Evolutionary conservation across 2,113 vertebrate species (phyloP).

Genomic region (Alaudala cheleensis): DNA sequence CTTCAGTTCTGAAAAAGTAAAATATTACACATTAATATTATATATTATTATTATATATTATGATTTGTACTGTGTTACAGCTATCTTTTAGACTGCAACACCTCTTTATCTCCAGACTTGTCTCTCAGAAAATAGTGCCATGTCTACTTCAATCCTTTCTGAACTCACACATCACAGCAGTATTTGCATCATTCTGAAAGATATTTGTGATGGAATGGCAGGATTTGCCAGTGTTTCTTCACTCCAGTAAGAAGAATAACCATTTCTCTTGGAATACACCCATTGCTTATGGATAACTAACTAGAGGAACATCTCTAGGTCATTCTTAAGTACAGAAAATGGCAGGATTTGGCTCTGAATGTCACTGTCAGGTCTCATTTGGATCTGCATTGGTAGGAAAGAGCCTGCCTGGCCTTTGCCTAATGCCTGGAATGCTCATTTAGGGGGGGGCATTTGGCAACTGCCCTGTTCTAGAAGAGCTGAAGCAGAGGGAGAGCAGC

Average conservation of each 20-base stretch:
- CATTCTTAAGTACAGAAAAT: not conserved
- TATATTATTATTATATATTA: not conserved
- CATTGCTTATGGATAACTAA: not conserved
- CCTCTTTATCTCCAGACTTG: not conserved
- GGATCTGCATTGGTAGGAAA: not conserved
- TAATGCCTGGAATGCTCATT: not conserved
- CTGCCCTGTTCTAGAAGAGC: not conserved
- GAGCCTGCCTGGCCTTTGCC: not conserved
- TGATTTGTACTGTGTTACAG: not conserved
- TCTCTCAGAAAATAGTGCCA: not conserved
- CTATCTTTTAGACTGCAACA: not conserved
- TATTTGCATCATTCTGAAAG: not conserved
- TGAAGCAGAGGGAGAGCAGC: not conserved
- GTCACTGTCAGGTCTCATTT: not conserved
- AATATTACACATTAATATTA: not conserved
- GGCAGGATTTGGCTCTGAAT: not conserved
- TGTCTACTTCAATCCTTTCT: not conserved
- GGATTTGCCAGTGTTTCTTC: not conserved
- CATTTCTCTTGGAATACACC: not conserved
- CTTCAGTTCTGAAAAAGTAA: slow-evolving; percentile 81
- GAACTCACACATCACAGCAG: not conserved
- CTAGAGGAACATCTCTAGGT: not conserved
- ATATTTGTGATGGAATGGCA: not conserved
- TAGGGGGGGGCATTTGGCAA: not conserved
- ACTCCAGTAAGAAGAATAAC: not conserved